phyloP scores from a whole-genome alignment of 64 coral and sea anemone genomes.

The Stichodactyla mertensii region DNA sequence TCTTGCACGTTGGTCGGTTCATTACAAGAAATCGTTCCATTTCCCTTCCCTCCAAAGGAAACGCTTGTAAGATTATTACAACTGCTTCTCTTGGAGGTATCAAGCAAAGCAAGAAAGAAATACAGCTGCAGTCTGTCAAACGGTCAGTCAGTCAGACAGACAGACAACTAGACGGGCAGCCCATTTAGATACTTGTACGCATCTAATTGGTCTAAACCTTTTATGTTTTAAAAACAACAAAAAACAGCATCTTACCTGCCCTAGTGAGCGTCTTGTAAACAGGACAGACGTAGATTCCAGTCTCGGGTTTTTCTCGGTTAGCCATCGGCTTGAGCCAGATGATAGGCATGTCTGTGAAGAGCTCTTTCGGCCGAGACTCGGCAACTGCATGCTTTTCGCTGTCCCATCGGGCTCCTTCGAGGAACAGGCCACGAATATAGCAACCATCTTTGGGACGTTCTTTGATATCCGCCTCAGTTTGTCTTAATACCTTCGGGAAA shows the following conservation, averaged over 20 bases:
- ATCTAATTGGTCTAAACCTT: neutral
- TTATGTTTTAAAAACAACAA: neutral
- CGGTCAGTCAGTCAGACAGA: neutral
- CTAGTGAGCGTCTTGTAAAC: constrained; percentile 96
- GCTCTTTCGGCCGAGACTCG: constrained; percentile 90
- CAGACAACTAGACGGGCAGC: neutral
- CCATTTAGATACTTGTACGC: neutral
- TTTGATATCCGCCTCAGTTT: constrained; percentile 64
- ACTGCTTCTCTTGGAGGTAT: too few species aligned
- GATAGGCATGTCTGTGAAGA: constrained; percentile 98
- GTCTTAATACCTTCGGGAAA: constrained; percentile 57
- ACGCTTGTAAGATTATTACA: neutral
- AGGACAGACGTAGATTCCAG: constrained; percentile 94
- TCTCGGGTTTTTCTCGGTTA: constrained; percentile 87
- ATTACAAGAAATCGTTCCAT: neutral
- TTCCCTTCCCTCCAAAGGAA: neutral
- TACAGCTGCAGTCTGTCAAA: neutral
- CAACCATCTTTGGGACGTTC: constrained; percentile 84
- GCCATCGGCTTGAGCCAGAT: constrained; percentile 94
- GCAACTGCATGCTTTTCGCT: constrained; percentile 62
- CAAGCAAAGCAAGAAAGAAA: too few species aligned
- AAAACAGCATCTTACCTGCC: constrained; percentile 47
- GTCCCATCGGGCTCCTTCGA: constrained; percentile 94
- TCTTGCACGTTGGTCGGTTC: neutral
- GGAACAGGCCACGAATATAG: constrained; percentile 95